These are phyloP conservation scores for Criorhina ranunculi DNA, from an alignment of 2,888 invertebrate species.

Conservation along the genomic window DNA sequence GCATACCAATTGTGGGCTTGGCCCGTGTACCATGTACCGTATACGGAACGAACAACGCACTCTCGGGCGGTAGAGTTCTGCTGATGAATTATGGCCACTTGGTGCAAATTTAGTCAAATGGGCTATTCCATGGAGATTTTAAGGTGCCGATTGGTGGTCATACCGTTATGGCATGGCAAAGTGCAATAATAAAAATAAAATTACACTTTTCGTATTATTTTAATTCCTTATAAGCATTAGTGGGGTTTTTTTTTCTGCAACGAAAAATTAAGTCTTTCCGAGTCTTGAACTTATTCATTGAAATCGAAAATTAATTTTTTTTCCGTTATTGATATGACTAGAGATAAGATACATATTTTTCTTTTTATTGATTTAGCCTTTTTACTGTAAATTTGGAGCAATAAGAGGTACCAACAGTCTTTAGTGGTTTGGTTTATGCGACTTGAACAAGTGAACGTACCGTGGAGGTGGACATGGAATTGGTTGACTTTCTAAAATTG, in stretches of 20 bases:
- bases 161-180: conserved; percentile 57
- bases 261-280: conserved; percentile 63
- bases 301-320: conserved; percentile 74
- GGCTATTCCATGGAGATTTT: conserved; percentile 64
- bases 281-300: conserved; percentile 66
- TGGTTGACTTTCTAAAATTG: conserved; percentile 44
- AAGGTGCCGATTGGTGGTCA: conserved; percentile 62
- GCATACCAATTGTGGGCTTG: conserved; percentile 75
- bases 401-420: conserved; percentile 37
- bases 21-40: too few species aligned
- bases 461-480: conserved; percentile 22
- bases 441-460: conserved; percentile 57
- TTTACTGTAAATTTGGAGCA: conserved; percentile 42
- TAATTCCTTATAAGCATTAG: conserved; percentile 13
- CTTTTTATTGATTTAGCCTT: conserved; percentile 70
- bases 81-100: conserved; percentile 71
- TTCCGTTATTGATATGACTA: conserved; percentile 68
- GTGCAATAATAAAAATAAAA: conserved; percentile 72
- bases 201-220: conserved; percentile 56
- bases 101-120: conserved; percentile 73
- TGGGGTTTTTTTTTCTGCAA: not conserved
- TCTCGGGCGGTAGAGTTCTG: conserved; percentile 46
- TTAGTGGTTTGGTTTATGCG: conserved; percentile 46
- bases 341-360: conserved; percentile 70
- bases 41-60: conserved; percentile 39